These are phyloP conservation scores for Chloroceryle inda DNA, from an alignment of 2,797 vertebrate genomes.

Conservation along the genomic window DNA sequence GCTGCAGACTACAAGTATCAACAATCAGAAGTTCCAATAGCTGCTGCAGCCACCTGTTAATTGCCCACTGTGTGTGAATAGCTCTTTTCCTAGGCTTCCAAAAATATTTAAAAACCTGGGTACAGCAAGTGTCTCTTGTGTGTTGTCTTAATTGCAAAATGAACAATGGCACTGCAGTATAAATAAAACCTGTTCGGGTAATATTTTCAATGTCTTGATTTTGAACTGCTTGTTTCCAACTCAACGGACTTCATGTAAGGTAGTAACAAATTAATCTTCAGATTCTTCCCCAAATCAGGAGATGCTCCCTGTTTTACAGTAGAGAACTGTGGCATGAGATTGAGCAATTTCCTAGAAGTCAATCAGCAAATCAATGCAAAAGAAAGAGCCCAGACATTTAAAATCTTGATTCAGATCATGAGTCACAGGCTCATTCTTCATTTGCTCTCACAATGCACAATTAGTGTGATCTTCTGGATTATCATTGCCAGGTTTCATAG, in stretches of 20 bases:
- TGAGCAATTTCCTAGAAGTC: background rate
- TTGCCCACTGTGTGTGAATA: background rate
- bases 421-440: background rate
- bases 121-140: background rate
- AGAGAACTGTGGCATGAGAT: background rate
- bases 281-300: background rate
- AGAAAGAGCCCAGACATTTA: background rate
- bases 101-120: background rate
- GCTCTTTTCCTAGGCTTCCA: background rate
- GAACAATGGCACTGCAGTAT: background rate
- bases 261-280: background rate
- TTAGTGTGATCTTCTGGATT: background rate
- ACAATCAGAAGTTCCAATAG: rapidly evolving
- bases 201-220: background rate
- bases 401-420: background rate
- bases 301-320: background rate
- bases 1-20: background rate
- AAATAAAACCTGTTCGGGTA: background rate
- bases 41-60: background rate
- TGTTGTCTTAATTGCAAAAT: background rate
- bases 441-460: background rate
- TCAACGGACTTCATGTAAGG: background rate
- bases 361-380: background rate
- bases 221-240: background rate
- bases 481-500: background rate